Conservation (phyloP, 2,113 vertebrate genomes). For the Nothocercus nigrocapillus region DNA sequence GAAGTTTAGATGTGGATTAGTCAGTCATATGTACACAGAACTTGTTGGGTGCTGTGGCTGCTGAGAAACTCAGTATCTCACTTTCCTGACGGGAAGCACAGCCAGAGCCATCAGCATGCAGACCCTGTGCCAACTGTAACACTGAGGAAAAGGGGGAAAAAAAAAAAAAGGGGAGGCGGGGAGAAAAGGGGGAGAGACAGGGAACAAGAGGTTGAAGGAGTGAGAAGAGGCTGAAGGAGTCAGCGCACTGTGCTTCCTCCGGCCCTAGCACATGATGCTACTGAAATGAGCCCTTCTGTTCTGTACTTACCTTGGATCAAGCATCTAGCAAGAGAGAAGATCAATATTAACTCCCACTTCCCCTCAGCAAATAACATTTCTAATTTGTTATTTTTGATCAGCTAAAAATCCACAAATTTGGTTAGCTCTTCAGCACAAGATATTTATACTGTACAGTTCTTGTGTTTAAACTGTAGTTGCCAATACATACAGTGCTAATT, state of each 20-base stretch:
- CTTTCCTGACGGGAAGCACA: neutral
- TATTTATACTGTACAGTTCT: constrained; percentile 4
- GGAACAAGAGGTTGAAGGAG: too few relatives aligned
- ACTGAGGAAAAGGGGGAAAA: neutral
- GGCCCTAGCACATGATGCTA: neutral
- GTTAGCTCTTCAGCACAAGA: neutral
- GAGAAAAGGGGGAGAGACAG: too few relatives aligned
- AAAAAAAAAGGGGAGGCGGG: too few relatives aligned
- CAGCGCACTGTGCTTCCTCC: neutral
- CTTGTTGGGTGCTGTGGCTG: neutral
- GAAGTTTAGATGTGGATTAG: neutral
- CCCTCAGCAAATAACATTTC: neutral
- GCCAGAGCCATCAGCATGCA: neutral
- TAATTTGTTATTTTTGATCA: neutral
- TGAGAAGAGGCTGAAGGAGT: neutral
- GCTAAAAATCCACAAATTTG: neutral
- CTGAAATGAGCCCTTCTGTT: neutral
- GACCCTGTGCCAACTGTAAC: neutral
- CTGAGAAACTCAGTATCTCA: neutral
- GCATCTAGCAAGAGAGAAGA: neutral
- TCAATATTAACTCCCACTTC: neutral
- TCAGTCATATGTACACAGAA: neutral
- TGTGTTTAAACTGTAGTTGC: constrained; percentile 40
- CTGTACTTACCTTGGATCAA: neutral
- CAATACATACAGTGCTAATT: constrained; percentile 48